Evolutionary conservation across 2,113 vertebrate genomes (phyloP).

Genomic region (Hippocampus guttulatus): DNA sequence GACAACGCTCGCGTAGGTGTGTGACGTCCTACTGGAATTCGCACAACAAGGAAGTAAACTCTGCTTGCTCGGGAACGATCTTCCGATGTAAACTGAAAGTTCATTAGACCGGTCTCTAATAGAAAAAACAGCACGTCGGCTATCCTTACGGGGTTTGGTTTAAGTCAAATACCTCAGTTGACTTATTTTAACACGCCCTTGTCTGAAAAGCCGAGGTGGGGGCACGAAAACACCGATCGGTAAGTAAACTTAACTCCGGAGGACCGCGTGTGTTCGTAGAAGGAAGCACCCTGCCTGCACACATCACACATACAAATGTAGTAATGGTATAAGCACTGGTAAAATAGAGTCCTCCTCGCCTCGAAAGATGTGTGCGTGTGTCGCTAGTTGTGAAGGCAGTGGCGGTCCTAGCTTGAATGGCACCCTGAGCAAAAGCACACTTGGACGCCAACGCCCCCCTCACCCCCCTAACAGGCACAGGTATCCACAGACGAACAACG

Average conservation of each 20-base stretch:
- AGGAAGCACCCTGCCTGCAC: conserved; percentile 2
- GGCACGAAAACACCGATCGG: conserved; percentile 25
- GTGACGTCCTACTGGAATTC: conserved; percentile 40
- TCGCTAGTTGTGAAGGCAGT: not conserved
- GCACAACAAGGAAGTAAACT: conserved; percentile 66
- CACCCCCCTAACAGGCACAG: not conserved
- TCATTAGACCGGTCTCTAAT: conserved; percentile 1
- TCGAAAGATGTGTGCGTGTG: conserved; percentile 1
- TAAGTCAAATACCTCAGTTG: conserved; percentile 28
- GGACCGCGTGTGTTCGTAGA: conserved; percentile 1
- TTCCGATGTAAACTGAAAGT: conserved; percentile 25
- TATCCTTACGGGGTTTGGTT: conserved; percentile 46
- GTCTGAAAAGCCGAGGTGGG: conserved; percentile 8
- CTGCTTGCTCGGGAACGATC: conserved; percentile 4
- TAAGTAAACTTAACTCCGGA: conserved; percentile 29
- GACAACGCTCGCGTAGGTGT: not conserved
- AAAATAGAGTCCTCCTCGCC: not conserved
- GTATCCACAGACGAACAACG: not conserved
- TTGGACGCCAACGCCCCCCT: not conserved
- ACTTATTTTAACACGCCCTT: conserved; percentile 3
- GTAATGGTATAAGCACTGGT: not conserved
- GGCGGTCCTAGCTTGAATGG: not conserved
- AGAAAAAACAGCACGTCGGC: not conserved
- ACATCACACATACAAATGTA: not conserved
- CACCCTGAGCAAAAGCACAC: not conserved